These are phyloP conservation scores for Drosophila hamatofila DNA, from an alignment of 2,888 invertebrate genomes.

Conservation along the genomic window DNA sequence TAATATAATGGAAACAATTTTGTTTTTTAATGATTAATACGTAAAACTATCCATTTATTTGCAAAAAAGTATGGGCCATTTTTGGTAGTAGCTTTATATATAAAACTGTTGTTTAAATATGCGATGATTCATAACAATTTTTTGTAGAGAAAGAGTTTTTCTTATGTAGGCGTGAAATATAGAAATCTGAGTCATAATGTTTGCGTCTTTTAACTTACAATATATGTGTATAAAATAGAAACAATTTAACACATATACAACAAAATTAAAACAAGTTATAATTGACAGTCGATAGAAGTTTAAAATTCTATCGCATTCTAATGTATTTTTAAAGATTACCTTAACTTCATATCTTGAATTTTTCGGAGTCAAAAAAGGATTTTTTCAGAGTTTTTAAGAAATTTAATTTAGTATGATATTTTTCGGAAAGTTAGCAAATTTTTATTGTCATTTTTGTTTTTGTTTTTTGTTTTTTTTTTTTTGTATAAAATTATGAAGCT, in stretches of 20 bases:
- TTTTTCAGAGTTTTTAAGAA: too few relatives aligned
- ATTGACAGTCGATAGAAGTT: too few relatives aligned
- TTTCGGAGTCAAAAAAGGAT: too few relatives aligned
- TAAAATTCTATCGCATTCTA: too few relatives aligned
- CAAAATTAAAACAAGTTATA: too few relatives aligned
- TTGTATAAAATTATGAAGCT: conserved; percentile 54
- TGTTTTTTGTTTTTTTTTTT: conserved; percentile 8
- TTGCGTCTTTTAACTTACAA: not conserved
- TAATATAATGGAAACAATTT: not conserved
- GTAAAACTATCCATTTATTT: not conserved
- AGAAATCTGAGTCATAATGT: not conserved
- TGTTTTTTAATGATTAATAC: not conserved
- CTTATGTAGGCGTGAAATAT: not conserved
- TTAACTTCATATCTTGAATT: too few relatives aligned
- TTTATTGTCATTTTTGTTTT: conserved; percentile 65
- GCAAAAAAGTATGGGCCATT: not conserved
- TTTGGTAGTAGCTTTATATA: too few relatives aligned
- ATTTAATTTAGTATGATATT: not conserved
- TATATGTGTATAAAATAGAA: not conserved
- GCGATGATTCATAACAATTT: not conserved
- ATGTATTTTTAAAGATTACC: too few relatives aligned
- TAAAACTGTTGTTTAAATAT: not conserved
- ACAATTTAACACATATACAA: not conserved
- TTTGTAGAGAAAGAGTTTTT: not conserved
- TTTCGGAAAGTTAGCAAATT: conserved; percentile 44